Conservation (phyloP, 2,888 invertebrate species). For the Sympetrum striolatum region DNA sequence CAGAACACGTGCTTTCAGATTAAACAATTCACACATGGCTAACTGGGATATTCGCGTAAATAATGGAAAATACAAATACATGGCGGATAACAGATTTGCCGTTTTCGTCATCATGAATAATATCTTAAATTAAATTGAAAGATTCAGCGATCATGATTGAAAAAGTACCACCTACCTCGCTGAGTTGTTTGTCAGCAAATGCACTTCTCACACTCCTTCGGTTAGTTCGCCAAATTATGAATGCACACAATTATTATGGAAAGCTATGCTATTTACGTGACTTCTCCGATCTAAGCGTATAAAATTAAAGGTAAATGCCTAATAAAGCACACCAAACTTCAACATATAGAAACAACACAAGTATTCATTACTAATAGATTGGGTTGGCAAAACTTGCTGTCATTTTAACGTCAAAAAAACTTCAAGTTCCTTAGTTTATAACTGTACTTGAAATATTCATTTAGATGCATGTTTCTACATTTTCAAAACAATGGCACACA, state of each 20-base stretch:
- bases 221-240: background rate
- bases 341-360: background rate
- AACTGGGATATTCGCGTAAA: no score
- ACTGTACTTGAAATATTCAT: background rate
- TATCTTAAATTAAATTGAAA: no score
- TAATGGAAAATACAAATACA: no score
- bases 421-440: background rate
- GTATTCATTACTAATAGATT: background rate
- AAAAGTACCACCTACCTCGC: background rate
- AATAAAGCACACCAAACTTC: background rate
- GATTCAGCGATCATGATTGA: background rate
- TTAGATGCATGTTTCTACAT: background rate
- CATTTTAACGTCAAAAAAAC: constrained; percentile 5
- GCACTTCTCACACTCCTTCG: background rate
- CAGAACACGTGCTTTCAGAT: no score
- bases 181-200: background rate
- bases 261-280: background rate
- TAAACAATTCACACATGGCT: no score
- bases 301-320: background rate
- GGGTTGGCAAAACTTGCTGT: constrained; percentile 9
- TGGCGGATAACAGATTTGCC: no score
- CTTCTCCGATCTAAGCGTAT: background rate
- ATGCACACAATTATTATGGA: background rate
- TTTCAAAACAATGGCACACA: background rate
- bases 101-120: no score